Conservation (phyloP, 2,113 vertebrate genomes). For the Trogon surrucura region DNA sequence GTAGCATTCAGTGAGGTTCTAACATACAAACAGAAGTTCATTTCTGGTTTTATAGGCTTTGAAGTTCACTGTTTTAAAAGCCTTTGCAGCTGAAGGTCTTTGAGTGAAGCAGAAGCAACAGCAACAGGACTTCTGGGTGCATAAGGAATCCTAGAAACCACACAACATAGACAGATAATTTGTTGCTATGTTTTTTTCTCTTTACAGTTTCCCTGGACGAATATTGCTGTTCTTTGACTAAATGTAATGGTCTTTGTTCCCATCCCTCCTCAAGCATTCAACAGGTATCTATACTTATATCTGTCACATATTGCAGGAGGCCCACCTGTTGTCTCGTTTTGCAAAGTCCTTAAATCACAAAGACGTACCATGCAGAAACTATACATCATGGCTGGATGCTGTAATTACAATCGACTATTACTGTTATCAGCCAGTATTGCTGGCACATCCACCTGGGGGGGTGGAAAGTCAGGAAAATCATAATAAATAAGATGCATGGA, state of each 20-base stretch:
- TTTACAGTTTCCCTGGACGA: background rate
- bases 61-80: background rate
- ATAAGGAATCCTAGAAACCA: background rate
- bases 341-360: background rate
- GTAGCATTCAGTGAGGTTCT: background rate
- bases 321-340: background rate
- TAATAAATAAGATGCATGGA: background rate
- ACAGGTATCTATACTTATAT: background rate
- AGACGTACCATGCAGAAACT: background rate
- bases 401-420: background rate
- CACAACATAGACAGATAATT: background rate
- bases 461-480: background rate
- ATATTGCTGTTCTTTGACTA: background rate
- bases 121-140: background rate
- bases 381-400: background rate
- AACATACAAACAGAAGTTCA: background rate
- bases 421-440: background rate
- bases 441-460: background rate
- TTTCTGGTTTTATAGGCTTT: background rate
- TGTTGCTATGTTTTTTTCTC: background rate
- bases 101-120: background rate
- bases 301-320: background rate
- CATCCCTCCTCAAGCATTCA: background rate
- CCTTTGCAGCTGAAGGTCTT: background rate
- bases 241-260: background rate